These are phyloP conservation scores for Acanthococcus lagerstroemiae DNA, from an alignment of 2,888 invertebrate species.

Conservation along the genomic window DNA sequence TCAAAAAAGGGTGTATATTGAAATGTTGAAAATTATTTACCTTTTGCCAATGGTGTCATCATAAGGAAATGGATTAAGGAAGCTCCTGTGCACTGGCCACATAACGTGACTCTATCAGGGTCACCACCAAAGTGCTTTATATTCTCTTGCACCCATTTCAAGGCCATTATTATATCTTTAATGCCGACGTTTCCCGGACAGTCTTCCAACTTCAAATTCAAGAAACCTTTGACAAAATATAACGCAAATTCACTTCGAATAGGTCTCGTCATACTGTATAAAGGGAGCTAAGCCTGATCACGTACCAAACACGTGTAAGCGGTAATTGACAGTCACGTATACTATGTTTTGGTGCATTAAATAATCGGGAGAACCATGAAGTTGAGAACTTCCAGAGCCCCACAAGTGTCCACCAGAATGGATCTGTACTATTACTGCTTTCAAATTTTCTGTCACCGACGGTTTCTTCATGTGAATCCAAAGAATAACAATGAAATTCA, in stretches of 20 bases:
- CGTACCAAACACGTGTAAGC: slow-evolving; percentile 15
- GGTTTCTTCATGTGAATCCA: too few relatives aligned
- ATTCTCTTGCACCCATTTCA: slow-evolving; percentile 10
- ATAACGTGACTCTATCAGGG: background rate
- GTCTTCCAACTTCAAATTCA: background rate
- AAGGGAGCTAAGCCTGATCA: too few relatives aligned
- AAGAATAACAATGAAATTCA: too few relatives aligned
- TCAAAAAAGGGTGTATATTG: too few relatives aligned
- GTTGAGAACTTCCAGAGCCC: background rate
- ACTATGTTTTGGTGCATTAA: slow-evolving; percentile 14
- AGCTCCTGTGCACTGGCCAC: background rate
- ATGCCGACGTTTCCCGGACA: background rate
- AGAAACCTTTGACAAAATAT: background rate
- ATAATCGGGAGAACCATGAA: slow-evolving; percentile 1
- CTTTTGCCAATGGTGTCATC: background rate
- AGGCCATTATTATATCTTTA: slow-evolving; percentile 1
- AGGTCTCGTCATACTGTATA: background rate
- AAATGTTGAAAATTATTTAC: background rate
- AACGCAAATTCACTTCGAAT: background rate
- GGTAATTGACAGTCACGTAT: background rate
- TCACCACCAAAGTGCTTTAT: slow-evolving; percentile 1
- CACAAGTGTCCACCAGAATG: slow-evolving; percentile 4
- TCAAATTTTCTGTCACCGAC: too few relatives aligned
- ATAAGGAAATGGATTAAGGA: background rate
- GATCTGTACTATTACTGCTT: slow-evolving; percentile 1